Percentiles rank a stretch among this genome's conserved stretches.
phyloP scores from a whole-genome alignment of 2,888 invertebrate genomes.

The Seira ritae region DNA sequence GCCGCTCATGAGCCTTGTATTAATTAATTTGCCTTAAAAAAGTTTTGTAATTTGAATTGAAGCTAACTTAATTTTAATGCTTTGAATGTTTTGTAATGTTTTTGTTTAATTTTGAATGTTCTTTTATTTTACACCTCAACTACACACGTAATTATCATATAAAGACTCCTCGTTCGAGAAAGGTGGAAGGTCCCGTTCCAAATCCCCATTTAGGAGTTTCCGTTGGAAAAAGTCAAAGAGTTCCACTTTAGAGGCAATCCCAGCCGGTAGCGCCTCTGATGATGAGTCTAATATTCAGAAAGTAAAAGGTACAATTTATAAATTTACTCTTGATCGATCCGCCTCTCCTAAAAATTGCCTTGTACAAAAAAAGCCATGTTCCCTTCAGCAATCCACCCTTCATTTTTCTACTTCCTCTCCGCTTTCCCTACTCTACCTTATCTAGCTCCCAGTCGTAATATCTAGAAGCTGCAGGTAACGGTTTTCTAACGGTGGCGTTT shows the following conservation, averaged over 20 bases:
- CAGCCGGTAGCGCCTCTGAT: constrained; percentile 82
- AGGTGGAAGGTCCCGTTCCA: constrained; percentile 92
- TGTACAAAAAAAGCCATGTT: neutral
- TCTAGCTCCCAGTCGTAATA: too few relatives aligned
- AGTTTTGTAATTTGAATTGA: constrained; percentile 8
- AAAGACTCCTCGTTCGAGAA: constrained; percentile 71
- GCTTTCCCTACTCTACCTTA: neutral
- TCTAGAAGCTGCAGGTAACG: too few relatives aligned
- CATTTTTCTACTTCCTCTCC: neutral
- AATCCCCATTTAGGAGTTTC: constrained; percentile 95
- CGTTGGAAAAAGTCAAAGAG: constrained; percentile 85
- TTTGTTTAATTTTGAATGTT: constrained; percentile 43
- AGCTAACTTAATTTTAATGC: neutral
- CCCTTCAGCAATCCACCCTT: neutral
- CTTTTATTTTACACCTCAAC: constrained; percentile 47
- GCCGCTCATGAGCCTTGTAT: neutral
- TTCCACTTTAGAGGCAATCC: constrained; percentile 78
- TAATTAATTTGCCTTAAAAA: neutral
- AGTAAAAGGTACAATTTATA: constrained; percentile 72
- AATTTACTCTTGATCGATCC: neutral
- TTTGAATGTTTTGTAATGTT: constrained; percentile 38
- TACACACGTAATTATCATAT: constrained; percentile 44
- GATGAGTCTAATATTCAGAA: constrained; percentile 83
- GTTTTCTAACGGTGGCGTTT: too few relatives aligned
- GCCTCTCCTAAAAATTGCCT: neutral